Base-by-base conservation (phyloP, 2,113 vertebrate species). In the Macaca nemestrina region DNA sequence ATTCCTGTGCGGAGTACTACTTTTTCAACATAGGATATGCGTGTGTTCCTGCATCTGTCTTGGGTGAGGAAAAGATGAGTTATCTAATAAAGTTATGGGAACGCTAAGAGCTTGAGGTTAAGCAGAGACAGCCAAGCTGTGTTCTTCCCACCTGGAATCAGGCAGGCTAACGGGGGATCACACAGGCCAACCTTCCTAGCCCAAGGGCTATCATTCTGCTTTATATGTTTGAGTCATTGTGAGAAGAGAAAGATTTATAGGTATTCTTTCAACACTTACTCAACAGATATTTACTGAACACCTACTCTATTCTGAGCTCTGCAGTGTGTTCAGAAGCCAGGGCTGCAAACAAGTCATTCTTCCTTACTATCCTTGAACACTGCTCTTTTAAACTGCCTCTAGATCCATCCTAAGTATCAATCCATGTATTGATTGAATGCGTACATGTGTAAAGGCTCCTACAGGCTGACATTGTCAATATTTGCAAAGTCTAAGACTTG, bases 261-360 rank as follows among this genome's bases (percentile, higher is more conserved):
- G 61, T 50, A 32, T 88, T 94, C 90, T 97, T 97, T 97, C 96
- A 95, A 82, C 97, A 91, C 96, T 96, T 81, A 88, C 32, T 92
- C 97, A 72, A 95, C 96, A 96, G 84, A 89, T 97, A 96, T 95
- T 97, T 98, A 96, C 81, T 90, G 94, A 96, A 97, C 92, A 95
- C 88, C 95, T 96, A 97, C 72, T 93, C 94, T 79, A 17, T 38
- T 88, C 40, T 79, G 90, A 94, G 68, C 43, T 97, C 57, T 78
- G 52, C 59, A 25, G 20, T 81, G 18, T 87, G 40, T 84, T 96
- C 70, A 88, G 94, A 92, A 95, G 82, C 52, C 38, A 45, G 92
- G 45, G 52, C n/a, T 96, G 61, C 80, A 64, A 83, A 96, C 67
- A 88, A 61, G 55, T 68, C 52, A 20, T 89, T 90, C 59, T 82